Evolutionary conservation across 2,113 vertebrate genomes (phyloP).

Genomic region (Anthoscopus minutus): DNA sequence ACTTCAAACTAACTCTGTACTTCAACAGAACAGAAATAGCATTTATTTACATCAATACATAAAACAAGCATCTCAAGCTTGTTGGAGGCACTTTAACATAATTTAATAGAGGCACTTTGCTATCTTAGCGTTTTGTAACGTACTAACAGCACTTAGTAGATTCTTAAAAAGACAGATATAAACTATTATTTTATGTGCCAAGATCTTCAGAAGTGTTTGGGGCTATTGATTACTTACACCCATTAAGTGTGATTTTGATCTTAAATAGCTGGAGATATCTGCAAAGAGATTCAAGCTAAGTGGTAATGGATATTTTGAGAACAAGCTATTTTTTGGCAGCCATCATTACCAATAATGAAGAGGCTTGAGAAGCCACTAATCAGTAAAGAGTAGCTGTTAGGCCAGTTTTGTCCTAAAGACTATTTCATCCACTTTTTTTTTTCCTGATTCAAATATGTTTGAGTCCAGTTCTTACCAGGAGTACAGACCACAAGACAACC

Average conservation of each 20-base stretch:
- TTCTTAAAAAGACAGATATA: constrained; percentile 63
- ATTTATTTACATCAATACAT: constrained; percentile 2
- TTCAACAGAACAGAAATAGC: background rate
- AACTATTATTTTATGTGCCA: constrained; percentile 79
- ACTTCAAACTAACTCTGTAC: background rate
- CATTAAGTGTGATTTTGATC: constrained; percentile 77
- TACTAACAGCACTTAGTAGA: constrained; percentile 64
- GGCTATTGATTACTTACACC: constrained; percentile 74
- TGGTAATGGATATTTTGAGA: constrained; percentile 38
- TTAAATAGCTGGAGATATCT: constrained; percentile 58
- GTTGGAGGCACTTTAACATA: constrained; percentile 45
- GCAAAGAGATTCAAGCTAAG: constrained; percentile 10
- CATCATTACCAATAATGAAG: background rate
- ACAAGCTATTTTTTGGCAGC: background rate
- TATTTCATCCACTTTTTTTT: background rate
- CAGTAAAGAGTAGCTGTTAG: background rate
- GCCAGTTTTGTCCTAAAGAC: background rate
- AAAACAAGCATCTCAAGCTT: background rate
- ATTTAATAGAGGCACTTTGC: constrained; percentile 63
- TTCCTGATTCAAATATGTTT: background rate
- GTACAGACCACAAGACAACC: background rate
- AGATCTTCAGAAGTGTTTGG: constrained; percentile 72
- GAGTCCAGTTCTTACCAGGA: background rate
- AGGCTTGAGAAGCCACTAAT: background rate
- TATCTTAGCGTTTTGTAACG: constrained; percentile 37